These are phyloP conservation scores for Rallus limicola DNA, from an alignment of 2,113 vertebrate species.

Conservation along the genomic window DNA sequence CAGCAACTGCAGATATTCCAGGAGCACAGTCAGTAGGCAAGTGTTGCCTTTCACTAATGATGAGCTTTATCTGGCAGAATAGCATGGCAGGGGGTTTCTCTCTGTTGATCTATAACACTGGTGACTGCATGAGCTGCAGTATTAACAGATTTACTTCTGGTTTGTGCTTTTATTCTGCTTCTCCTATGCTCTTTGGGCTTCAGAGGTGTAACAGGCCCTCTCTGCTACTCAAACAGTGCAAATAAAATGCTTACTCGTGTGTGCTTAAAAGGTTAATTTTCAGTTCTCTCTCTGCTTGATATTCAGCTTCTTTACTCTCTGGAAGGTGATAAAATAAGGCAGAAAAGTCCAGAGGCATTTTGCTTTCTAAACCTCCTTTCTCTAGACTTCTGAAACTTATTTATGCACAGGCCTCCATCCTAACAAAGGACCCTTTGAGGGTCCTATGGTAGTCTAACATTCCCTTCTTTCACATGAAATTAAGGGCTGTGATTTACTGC, in stretches of 20 bases:
- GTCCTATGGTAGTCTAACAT: neutral
- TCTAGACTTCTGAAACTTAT: neutral
- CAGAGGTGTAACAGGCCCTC: neutral
- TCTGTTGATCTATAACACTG: accelerated
- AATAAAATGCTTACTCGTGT: neutral
- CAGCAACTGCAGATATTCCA: accelerated
- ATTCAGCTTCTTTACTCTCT: neutral
- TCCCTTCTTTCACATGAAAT: constrained; percentile 36
- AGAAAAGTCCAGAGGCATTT: neutral
- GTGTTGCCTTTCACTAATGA: accelerated
- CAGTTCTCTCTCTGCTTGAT: neutral
- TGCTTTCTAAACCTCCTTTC: constrained; percentile 35
- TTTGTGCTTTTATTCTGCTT: neutral
- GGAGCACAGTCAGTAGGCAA: neutral
- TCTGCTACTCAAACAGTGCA: neutral
- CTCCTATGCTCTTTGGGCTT: neutral
- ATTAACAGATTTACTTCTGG: neutral
- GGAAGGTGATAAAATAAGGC: constrained; percentile 28
- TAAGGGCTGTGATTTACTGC: constrained; percentile 31
- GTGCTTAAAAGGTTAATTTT: neutral
- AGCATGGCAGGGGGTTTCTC: neutral
- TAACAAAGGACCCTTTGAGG: constrained; percentile 43
- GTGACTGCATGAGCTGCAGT: neutral
- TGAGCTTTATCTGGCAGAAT: accelerated
- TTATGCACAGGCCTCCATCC: constrained; percentile 20